Conservation (phyloP, 2,113 vertebrate genomes). For the Istiophorus platypterus region DNA sequence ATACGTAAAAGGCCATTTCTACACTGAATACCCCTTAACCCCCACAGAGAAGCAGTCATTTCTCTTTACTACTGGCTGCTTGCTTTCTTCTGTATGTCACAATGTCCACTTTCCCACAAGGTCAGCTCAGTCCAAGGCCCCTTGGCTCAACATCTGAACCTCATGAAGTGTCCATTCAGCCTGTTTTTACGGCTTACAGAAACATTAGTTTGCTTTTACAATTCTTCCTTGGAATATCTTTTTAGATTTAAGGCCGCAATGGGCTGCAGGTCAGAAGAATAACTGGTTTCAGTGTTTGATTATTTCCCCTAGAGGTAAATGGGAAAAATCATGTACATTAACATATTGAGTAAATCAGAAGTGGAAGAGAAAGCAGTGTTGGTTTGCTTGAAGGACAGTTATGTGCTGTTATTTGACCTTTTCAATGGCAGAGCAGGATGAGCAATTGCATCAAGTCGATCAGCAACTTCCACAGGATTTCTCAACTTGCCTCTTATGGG, state of each 20-base stretch:
- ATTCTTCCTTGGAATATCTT: slow-evolving; percentile 63
- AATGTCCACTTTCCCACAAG: slow-evolving; percentile 59
- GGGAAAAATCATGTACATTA: slow-evolving; percentile 43
- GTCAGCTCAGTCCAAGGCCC: slow-evolving; percentile 64
- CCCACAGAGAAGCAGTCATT: neutral
- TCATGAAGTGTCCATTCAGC: slow-evolving; percentile 63
- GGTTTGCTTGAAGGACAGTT: slow-evolving; percentile 35
- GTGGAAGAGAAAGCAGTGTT: slow-evolving; percentile 42
- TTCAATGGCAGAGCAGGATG: slow-evolving; percentile 5
- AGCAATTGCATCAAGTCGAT: slow-evolving; percentile 20
- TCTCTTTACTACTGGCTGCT: slow-evolving; percentile 17
- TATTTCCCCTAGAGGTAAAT: slow-evolving; percentile 49
- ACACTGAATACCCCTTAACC: neutral
- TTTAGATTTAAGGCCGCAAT: slow-evolving; percentile 58
- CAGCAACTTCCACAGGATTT: slow-evolving; percentile 13
- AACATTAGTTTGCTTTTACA: slow-evolving; percentile 69
- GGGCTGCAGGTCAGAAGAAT: slow-evolving; percentile 67
- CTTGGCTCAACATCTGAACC: slow-evolving; percentile 67
- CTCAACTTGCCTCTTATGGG: neutral
- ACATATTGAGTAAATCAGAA: slow-evolving; percentile 52
- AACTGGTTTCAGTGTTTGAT: slow-evolving; percentile 68
- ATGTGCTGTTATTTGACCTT: slow-evolving; percentile 34
- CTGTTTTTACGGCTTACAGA: slow-evolving; percentile 60
- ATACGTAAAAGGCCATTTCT: slow-evolving; percentile 18
- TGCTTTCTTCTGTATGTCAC: slow-evolving; percentile 47